Evolutionary conservation across 2,113 vertebrate species (phyloP), one percentile per base, ranked within the genome.

Genomic region (Callipepla squamata): DNA sequence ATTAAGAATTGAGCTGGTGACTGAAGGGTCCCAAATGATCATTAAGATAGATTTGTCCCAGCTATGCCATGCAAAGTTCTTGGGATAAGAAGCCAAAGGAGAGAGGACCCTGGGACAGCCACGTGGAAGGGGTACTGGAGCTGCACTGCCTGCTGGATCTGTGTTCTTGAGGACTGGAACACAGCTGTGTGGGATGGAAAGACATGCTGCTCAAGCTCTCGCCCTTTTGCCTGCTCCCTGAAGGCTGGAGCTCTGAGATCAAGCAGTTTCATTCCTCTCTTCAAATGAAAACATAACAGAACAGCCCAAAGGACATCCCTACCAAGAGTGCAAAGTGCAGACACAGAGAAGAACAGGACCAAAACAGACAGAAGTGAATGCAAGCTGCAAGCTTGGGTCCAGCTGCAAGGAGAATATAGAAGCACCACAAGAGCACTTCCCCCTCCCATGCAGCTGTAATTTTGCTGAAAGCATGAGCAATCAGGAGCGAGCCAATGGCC

Each of bases 71-170:
- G 40, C 34, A 30, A 34, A n/a, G 6, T 44, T n/a, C 32, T n/a
- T 28, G 48, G 55, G 30, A 57, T 48, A 3, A 19, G 42, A 55
- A 32, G 36, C 14, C 6, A 32, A 34, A 62, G 7, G 40, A 34
- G 40, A 75, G 62, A 32, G 20, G 62, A 28, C 30, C 18, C 42
- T 25, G 12, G 17, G 11, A 6, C 5, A 11, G 28, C 18, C 26
- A 51, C 19, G 22, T 11, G 25, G 42, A 28, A 57, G 1, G 0
- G 13, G 13, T 7, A 4, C n/a, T 20, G 0, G 1, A 25, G 18
- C 13, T 17, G 5, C 26, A 8, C 10, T 51, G 23, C 26, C 21
- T 59, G 26, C 38, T 53, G 53, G 8, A n/a, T 3, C 36, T 7
- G 28, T 30, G 36, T 38, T 42, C 45, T 38, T 38, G 59, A 22